These are phyloP conservation scores for Helobdella robusta DNA, from an alignment of 2,888 invertebrate genomes.

Conservation along the genomic window DNA sequence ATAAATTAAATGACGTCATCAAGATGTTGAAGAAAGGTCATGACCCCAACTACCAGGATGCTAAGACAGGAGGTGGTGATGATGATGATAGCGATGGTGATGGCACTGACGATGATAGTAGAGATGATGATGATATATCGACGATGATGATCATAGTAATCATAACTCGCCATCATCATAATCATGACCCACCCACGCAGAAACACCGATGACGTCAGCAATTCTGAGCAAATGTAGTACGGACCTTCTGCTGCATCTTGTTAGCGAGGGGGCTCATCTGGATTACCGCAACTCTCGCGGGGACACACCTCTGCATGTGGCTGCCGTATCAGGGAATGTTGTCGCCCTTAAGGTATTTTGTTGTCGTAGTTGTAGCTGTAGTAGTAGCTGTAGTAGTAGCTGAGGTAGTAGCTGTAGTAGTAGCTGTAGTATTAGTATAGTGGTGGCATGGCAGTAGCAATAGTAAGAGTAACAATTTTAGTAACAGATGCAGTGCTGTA, in stretches of 20 bases:
- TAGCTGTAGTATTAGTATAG: background rate
- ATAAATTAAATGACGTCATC: slow-evolving; percentile 1
- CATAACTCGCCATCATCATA: background rate
- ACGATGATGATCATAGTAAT: background rate
- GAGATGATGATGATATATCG: background rate
- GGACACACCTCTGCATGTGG: slow-evolving; percentile 85
- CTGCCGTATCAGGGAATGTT: slow-evolving; percentile 56
- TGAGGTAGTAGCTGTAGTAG: background rate
- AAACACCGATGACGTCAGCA: slow-evolving; percentile 93
- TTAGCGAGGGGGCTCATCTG: slow-evolving; percentile 89
- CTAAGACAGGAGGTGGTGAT: slow-evolving; percentile 15
- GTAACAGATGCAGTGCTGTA: too few species aligned
- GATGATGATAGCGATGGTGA: background rate
- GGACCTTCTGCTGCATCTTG: slow-evolving; percentile 74
- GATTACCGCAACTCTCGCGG: slow-evolving; percentile 85
- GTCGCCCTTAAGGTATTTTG: slow-evolving; percentile 44
- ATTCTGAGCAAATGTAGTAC: slow-evolving; percentile 71
- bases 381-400: background rate
- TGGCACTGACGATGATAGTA: background rate
- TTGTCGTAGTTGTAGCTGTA: background rate
- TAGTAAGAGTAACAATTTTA: too few species aligned
- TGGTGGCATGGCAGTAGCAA: too few species aligned
- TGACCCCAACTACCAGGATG: slow-evolving; percentile 19
- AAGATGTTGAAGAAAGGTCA: slow-evolving; percentile 8
- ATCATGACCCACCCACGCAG: slow-evolving; percentile 52